Conservation (phyloP, 2,888 invertebrate genomes). For the Anthrax anthrax region DNA sequence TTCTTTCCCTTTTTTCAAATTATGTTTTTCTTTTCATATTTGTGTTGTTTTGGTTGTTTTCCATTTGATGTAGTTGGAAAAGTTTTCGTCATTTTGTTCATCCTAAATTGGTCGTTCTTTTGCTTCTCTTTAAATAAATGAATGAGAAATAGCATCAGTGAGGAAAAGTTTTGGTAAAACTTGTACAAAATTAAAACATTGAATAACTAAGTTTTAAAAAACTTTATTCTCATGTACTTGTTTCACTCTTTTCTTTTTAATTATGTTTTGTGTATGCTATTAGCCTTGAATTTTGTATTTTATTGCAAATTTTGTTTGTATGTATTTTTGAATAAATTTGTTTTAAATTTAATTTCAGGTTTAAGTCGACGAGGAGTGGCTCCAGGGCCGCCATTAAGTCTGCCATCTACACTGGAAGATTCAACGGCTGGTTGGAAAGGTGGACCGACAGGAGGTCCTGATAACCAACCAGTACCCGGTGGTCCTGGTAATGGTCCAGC, state of each 20-base stretch:
- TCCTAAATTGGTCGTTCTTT: not conserved
- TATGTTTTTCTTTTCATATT: too few relatives aligned
- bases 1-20: not conserved
- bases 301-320: not conserved
- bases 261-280: not conserved
- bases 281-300: not conserved
- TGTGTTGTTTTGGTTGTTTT: too few relatives aligned
- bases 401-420: slow-evolving; percentile 62
- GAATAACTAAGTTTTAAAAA: slow-evolving; percentile 4
- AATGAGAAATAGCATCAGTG: not conserved
- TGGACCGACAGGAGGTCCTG: slow-evolving; percentile 56
- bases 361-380: slow-evolving; percentile 62
- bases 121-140: not conserved
- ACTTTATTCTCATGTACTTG: not conserved
- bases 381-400: slow-evolving; percentile 43
- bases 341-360: slow-evolving; percentile 36
- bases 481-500: slow-evolving; percentile 52
- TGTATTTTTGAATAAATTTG: not conserved
- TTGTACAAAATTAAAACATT: slow-evolving; percentile 8
- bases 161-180: slow-evolving; percentile 5
- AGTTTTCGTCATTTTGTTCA: slow-evolving; percentile 1
- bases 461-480: slow-evolving; percentile 39
- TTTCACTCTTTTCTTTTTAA: not conserved
- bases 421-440: slow-evolving; percentile 67
- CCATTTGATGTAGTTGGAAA: not conserved